Base-by-base conservation (phyloP, 2,113 vertebrate species). In the Leuciscus idus region DNA sequence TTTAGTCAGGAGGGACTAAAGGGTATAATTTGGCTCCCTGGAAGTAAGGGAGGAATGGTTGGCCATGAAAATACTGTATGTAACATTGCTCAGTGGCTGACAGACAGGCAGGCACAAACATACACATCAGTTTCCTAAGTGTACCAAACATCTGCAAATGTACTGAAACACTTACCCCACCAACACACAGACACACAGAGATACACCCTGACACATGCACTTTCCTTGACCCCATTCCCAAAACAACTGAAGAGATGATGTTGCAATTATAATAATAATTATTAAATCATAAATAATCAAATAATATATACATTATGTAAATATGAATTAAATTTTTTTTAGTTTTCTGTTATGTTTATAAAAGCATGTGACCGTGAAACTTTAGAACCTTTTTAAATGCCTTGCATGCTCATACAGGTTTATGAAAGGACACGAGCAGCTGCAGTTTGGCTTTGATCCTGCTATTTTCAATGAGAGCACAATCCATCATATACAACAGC, bases 361-460 rank as follows among this genome's bases (percentile, higher is more conserved):
- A 78, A 57, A 78, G 39, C 30, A 30, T 30, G 6, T 39, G 68
- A 11, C 68, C 15, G 30, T 76, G 26, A 84, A 73, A 85, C 4
- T 12, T 48, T 19, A 64, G 61, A 68, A 30, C 59, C 28, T 11
- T 39, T 73, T 15, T 8, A 57, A 73, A 72, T 55, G 12, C 39
- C 19, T 73, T 55, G 57, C 30, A 57, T 59, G 68, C 68, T 73
- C 68, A 55, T 57, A 17, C 28, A 73, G 28, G 81, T 43, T 84
- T 19, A 73, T 55, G 50, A 84, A 73, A 84, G 36, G 81, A 73
- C 81, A 59, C 36, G 66, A 43, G 66, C 81, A 84, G 81, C 66
- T 84, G 81, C 81, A 82, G 46, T 50, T 70, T 82, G 61, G 17
- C 81, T 83, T 83, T 72, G 50, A 84, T 84, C 66, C 23, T 73